Evolutionary conservation across 2,888 invertebrate species (phyloP), one percentile per base, ranked within the genome.

Genomic region (Orchestes rusci): DNA sequence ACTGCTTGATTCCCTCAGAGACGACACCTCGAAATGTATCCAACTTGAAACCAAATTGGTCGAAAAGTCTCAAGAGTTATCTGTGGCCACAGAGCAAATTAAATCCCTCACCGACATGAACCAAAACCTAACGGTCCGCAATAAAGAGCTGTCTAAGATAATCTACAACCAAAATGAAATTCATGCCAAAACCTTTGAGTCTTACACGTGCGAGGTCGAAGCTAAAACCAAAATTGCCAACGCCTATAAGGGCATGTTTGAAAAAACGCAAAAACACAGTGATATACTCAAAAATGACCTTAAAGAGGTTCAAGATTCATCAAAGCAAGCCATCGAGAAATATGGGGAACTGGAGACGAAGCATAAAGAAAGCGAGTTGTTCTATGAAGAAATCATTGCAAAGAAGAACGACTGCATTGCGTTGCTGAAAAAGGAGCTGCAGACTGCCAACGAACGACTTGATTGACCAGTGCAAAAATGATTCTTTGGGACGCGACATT

Each of bases 211-310:
- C 57, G 93, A 96, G 71, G 70, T 94, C 12, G 79, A 83, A 48
- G 85, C 91, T 2, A 91, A 92, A 70, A 81, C 82, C 1, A 87
- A 86, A 70, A 71, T 95, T 42, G 81, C 86, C 2, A 83, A 87
- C 53, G 70, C 93, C 8, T 91, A 92, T 62, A 90, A 90, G 71
- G 79, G 76, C 20, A 80, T 87, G 68, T 77, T 80, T 56, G 84
- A 84, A 53, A 89, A 91, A 60, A 78, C 82, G 19, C 82, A 84
- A 54, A 72, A 77, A 17, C 86, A 91, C 69, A 79, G 83, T 2
- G 77, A 80, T 45, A 88, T 92, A 66, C 70, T 92, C 35, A 78
- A 80, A 29, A 76, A 79, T 49, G 89, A 86, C 7, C 79, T 91
- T 23, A 71, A 78, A 44, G 89, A 92, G 64, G n/a, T n/a, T n/a